Percentiles rank a stretch among this genome's conserved stretches.
Conservation (phyloP, 2,888 invertebrate species). For the Rhorus exstirpatorius region DNA sequence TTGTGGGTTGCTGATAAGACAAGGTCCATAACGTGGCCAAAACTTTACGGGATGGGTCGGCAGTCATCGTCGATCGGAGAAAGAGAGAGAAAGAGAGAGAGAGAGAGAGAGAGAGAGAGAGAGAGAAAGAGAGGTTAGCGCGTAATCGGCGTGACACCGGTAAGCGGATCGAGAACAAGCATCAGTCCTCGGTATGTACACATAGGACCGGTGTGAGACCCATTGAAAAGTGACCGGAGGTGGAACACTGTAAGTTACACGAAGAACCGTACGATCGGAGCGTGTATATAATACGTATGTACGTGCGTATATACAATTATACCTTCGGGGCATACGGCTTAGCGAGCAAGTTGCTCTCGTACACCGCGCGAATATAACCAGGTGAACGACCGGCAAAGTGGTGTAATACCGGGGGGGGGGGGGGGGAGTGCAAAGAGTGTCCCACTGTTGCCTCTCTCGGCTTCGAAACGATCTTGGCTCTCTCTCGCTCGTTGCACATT, state of each 20-base stretch:
- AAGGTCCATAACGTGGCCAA: background rate
- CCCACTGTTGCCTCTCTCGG: constrained; percentile 47
- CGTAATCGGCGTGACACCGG: constrained; percentile 46
- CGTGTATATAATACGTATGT: constrained; percentile 10
- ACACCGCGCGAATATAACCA: constrained; percentile 74
- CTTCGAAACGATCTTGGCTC: constrained; percentile 54
- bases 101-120: constrained; percentile 14
- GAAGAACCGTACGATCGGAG: constrained; percentile 70
- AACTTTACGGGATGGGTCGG: background rate
- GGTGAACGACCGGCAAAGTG: constrained; percentile 84
- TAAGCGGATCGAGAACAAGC: constrained; percentile 44
- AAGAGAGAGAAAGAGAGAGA: too few relatives aligned
- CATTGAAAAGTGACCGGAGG: constrained; percentile 71
- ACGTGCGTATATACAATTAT: constrained; percentile 20
- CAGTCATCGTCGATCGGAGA: background rate
- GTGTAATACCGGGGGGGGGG: constrained; percentile 75
- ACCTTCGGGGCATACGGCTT: constrained; percentile 66
- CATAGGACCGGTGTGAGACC: constrained; percentile 38
- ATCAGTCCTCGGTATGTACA: constrained; percentile 8
- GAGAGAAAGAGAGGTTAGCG: constrained; percentile 11
- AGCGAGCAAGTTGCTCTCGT: constrained; percentile 70
- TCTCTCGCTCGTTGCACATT: constrained; percentile 47
- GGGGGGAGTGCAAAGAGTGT: constrained; percentile 69
- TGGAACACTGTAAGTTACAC: constrained; percentile 70
- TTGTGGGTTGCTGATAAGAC: background rate